phyloP scores from a whole-genome alignment of 2,888 invertebrate species.

The Melanophora roralis region DNA sequence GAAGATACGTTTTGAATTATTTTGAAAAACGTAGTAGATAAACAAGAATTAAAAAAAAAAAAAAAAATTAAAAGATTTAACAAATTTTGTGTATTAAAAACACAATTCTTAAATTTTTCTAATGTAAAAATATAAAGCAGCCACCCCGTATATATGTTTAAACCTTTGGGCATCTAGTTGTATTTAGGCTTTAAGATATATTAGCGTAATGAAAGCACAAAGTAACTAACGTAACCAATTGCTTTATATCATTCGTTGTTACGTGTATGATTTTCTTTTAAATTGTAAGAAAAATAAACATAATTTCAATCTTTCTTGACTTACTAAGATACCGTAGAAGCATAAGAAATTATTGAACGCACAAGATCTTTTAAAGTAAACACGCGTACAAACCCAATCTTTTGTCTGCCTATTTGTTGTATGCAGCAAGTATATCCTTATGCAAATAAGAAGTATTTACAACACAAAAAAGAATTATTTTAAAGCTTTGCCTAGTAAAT shows the following conservation, averaged over 20 bases:
- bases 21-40: too few species aligned
- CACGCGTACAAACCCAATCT: background rate
- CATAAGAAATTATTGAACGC: constrained; percentile 28
- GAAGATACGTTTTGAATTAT: too few species aligned
- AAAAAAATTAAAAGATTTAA: too few species aligned
- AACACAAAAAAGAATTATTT: constrained; percentile 24
- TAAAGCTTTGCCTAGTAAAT: constrained; percentile 37
- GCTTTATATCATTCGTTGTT: background rate
- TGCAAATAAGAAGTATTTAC: constrained; percentile 21
- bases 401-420: background rate
- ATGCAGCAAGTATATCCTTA: background rate
- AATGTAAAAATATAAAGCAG: too few species aligned
- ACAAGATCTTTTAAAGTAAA: constrained; percentile 1
- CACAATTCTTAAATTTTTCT: too few species aligned
- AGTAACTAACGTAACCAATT: background rate
- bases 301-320: background rate
- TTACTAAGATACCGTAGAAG: too few species aligned
- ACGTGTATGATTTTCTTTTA: constrained; percentile 18
- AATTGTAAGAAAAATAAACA: background rate
- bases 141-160: background rate
- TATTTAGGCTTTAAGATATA: background rate
- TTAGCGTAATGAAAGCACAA: too few species aligned
- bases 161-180: constrained; percentile 24
- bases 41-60: too few species aligned
- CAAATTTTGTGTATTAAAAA: too few species aligned